phyloP scores from a whole-genome alignment of 2,113 vertebrate genomes.

The Dendrocopos noguchii region DNA sequence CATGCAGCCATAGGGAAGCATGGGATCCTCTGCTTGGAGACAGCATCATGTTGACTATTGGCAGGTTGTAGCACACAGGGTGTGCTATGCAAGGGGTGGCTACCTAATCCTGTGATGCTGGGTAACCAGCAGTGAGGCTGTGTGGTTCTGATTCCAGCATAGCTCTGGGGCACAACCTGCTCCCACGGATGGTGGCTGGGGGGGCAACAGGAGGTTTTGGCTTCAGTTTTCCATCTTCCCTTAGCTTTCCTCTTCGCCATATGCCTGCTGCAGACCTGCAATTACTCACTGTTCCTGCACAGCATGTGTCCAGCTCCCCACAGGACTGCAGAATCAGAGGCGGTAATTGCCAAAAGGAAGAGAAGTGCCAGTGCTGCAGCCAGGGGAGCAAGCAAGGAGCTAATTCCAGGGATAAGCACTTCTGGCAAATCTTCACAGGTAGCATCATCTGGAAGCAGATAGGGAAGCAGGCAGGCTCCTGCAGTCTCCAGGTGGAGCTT shows the following conservation, averaged over 20 bases:
- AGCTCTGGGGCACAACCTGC: neutral
- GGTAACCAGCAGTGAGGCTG: fast-evolving
- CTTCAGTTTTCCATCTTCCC: neutral
- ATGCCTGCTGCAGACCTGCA: neutral
- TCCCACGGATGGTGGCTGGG: neutral
- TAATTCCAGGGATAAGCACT: neutral
- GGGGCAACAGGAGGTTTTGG: neutral
- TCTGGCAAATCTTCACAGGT: fast-evolving
- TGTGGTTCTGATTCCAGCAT: fast-evolving
- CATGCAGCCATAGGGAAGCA: neutral
- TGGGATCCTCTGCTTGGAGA: constrained; percentile 24
- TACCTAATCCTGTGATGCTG: fast-evolving
- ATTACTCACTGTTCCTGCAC: neutral
- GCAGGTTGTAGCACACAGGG: neutral
- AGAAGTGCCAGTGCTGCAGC: neutral
- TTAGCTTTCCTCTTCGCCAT: neutral
- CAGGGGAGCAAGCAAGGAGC: neutral
- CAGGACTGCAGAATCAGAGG: neutral
- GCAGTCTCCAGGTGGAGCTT: constrained; percentile 75
- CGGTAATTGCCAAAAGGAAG: neutral
- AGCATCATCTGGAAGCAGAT: fast-evolving
- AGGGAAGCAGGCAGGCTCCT: neutral
- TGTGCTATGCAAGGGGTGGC: too few relatives aligned
- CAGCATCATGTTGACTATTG: neutral
- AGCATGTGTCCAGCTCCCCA: fast-evolving